Percentiles rank a stretch among this genome's conserved stretches.
Conservation (phyloP, 2,113 vertebrate species). For the Campylorhamphus procurvoides region DNA sequence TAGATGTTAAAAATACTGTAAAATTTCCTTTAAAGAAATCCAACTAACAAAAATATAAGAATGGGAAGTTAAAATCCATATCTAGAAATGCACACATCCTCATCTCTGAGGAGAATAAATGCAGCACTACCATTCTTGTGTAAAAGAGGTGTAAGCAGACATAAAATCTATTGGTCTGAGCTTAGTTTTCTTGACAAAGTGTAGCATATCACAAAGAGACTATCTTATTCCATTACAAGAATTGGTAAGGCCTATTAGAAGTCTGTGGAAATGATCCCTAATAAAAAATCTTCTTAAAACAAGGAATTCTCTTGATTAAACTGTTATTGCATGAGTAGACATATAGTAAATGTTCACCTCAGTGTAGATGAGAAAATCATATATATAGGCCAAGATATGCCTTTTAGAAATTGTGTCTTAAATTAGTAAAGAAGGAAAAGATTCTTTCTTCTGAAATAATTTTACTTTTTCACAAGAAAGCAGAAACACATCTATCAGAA, state of each 20-base stretch:
- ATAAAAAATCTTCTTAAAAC: not conserved
- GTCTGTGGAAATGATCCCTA: not conserved
- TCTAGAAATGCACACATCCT: not conserved
- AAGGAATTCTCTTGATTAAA: constrained; percentile 17
- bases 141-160: not conserved
- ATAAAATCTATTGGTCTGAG: not conserved
- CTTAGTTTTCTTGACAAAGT: constrained; percentile 2
- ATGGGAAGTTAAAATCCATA: not conserved
- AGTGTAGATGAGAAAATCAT: not conserved
- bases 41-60: not conserved
- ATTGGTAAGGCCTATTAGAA: not conserved
- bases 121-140: not conserved
- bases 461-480: constrained; percentile 64
- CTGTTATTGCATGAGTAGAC: not conserved
- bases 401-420: constrained; percentile 16
- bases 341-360: not conserved
- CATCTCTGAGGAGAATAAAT: not conserved
- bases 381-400: not conserved
- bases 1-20: not conserved
- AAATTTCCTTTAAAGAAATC: not conserved
- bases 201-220: not conserved
- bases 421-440: constrained; percentile 35
- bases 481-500: constrained; percentile 55
- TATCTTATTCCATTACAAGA: not conserved
- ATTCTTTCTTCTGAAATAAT: constrained; percentile 50